Evolutionary conservation across 2,888 invertebrate species (phyloP).

Genomic region (Chrysolina oricalcia): DNA sequence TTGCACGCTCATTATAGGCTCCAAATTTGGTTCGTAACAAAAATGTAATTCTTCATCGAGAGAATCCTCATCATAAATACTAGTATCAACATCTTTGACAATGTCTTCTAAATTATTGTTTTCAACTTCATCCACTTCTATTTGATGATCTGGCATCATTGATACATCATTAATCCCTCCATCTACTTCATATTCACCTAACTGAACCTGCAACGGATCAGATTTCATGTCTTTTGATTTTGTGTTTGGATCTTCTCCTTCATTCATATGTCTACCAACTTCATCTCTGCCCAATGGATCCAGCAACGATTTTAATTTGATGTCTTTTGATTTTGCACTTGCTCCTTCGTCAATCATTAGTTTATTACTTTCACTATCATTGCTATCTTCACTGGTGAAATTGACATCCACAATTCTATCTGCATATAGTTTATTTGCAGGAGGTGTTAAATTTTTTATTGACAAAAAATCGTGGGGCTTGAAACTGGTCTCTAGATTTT

Average conservation of each 20-base stretch:
- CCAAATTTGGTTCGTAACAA: constrained; percentile 1
- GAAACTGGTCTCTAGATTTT: constrained; percentile 10
- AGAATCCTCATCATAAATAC: constrained; percentile 23
- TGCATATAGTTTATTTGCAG: constrained; percentile 26
- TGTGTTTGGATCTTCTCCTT: not conserved
- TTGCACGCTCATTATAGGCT: not conserved
- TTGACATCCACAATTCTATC: constrained; percentile 27
- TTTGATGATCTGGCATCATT: not conserved
- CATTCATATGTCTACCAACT: not conserved
- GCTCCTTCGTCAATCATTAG: constrained; percentile 33
- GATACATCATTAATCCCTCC: not conserved
- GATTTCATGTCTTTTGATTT: not conserved
- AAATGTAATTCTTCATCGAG: constrained; percentile 31
- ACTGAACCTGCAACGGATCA: not conserved
- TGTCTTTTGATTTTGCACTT: not conserved
- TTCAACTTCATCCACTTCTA: not conserved
- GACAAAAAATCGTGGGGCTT: constrained; percentile 33
- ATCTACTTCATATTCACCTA: not conserved
- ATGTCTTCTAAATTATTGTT: not conserved
- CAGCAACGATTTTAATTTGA: not conserved
- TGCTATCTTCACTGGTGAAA: constrained; percentile 37
- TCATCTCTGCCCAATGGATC: not conserved
- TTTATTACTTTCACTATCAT: constrained; percentile 35
- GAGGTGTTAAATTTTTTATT: constrained; percentile 18
- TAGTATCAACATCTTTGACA: no score